phyloP scores from a whole-genome alignment of 2,888 invertebrate species.

The Sminthurinus aureus region DNA sequence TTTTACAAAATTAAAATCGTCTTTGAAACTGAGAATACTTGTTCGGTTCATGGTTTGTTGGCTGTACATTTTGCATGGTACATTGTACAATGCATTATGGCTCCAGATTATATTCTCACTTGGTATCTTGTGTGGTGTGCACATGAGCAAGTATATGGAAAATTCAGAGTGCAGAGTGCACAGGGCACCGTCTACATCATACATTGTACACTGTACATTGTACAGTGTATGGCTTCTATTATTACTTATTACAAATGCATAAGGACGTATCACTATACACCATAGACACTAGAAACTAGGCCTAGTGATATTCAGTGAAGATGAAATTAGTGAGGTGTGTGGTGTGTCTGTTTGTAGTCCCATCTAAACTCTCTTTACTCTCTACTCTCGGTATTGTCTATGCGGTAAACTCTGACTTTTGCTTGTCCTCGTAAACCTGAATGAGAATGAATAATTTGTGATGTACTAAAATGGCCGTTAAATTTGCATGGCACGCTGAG shows the following conservation, averaged over 20 bases:
- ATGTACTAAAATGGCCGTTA: conserved; percentile 32
- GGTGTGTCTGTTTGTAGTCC: not conserved
- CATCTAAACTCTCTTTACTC: not conserved
- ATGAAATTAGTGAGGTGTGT: not conserved
- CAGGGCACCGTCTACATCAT: not conserved
- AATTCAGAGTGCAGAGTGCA: too few species aligned
- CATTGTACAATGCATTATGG: not conserved
- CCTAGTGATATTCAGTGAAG: not conserved
- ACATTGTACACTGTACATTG: not conserved
- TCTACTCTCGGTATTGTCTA: not conserved
- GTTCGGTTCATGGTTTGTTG: not conserved
- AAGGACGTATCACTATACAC: too few species aligned
- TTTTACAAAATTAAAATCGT: not conserved
- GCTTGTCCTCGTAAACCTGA: conserved; percentile 14
- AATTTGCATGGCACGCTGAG: conserved; percentile 32
- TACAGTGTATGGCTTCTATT: too few species aligned
- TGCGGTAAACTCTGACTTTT: not conserved
- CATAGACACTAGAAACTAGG: too few species aligned
- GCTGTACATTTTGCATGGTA: too few species aligned
- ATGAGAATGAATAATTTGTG: conserved; percentile 33
- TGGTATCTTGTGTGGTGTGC: too few species aligned
- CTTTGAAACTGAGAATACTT: not conserved
- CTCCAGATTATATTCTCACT: too few species aligned
- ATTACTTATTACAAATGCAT: too few species aligned
- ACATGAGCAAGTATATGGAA: too few species aligned